Evolutionary conservation across 2,888 invertebrate species (phyloP), one percentile per base, ranked within the genome.

Genomic region (Plagiodera versicolora): DNA sequence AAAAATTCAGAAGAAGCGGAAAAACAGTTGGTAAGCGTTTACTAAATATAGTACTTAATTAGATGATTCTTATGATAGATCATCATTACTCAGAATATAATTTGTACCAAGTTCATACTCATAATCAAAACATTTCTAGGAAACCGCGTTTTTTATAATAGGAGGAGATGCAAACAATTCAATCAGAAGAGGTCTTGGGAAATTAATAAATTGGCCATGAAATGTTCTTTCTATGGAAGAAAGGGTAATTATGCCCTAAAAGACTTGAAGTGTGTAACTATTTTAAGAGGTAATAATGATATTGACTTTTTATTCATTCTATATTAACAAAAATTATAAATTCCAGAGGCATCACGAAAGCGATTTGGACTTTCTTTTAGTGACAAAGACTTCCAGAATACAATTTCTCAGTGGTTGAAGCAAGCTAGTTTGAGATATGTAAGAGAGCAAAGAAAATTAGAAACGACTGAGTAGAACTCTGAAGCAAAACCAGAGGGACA

Each of bases 191-290:
- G 51, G 51, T 51, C 51, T 51, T 5, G 32, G 51, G 51, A 51
- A 51, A 35, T 18, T 35, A 51, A 51, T 51, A 51, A 51, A 51
- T 51, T 51, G 35, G 51, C 32, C 32, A 51, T 51, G 35, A 51
- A 51, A 51, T 51, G 51, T 51, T 51, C 51, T 51, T 51, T 51
- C 35, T 51, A 32, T 51, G 51, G 32, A 51, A 51, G 51, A 19
- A 51, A 51, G 51, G 51, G 35, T 18, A 51, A 51, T 51, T 51
- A 51, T 35, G 51, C 17, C 30, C 35, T 32, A 8, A 51, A 51
- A 32, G 51, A 51, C 51, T 51, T 51, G 30, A 14, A 51, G 32
- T 51, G 51, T 51, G 51, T 51, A 16, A 51, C 32, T 35, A 51
- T 51, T 16, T 51, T 51, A 18, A 51, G 51, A 50, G 32, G 50